These are phyloP conservation scores for Diabrotica virgifera DNA, from an alignment of 1,140 invertebrate species.

Conservation along the genomic window DNA sequence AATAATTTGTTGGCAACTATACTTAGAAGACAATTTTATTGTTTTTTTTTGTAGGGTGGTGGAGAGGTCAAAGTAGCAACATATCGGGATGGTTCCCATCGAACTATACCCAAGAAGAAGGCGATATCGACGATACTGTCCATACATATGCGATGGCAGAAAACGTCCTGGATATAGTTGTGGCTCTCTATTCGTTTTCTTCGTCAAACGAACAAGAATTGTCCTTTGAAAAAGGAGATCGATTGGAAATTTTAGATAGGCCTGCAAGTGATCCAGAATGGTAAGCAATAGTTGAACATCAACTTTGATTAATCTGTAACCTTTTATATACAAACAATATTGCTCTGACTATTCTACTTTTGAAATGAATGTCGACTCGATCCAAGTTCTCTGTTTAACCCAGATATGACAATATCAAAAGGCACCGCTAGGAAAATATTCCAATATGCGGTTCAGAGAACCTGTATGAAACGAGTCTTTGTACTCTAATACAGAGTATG, in stretches of 20 bases:
- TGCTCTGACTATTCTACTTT: background rate
- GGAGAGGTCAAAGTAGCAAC: slow-evolving; percentile 87
- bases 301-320: background rate
- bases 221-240: slow-evolving; percentile 93
- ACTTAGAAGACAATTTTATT: background rate
- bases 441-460: too few relatives aligned
- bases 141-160: slow-evolving; percentile 91
- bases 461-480: too few relatives aligned
- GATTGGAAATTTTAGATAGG: slow-evolving; percentile 91
- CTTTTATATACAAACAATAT: background rate
- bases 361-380: too few relatives aligned
- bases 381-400: too few relatives aligned
- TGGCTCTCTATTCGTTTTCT: slow-evolving; percentile 89
- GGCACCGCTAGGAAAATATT: too few relatives aligned
- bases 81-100: slow-evolving; percentile 93
- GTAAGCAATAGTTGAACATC: slow-evolving; percentile 44
- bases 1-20: too few relatives aligned
- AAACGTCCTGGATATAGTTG: slow-evolving; percentile 91
- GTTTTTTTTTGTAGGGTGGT: slow-evolving; percentile 70
- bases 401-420: too few relatives aligned
- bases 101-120: slow-evolving; percentile 92
- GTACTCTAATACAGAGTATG: too few relatives aligned
- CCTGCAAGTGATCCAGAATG: slow-evolving; percentile 97
- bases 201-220: slow-evolving; percentile 96
- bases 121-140: slow-evolving; percentile 73